phyloP scores from a whole-genome alignment of 1,140 invertebrate species.

The Orius laevigatus region DNA sequence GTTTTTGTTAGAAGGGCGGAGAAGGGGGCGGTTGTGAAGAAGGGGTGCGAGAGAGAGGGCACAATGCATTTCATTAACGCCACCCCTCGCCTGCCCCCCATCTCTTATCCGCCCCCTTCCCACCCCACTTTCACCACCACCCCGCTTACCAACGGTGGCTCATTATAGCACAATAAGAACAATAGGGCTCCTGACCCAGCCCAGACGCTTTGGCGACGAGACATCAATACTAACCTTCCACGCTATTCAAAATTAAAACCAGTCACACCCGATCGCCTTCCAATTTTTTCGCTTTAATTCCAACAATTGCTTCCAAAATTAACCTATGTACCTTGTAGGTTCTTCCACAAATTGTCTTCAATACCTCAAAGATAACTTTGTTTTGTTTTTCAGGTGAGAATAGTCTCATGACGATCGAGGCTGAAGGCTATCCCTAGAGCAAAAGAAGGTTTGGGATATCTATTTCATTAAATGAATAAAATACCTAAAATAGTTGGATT shows the following conservation, averaged over 20 bases:
- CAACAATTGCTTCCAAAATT: neutral
- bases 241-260: neutral
- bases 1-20: slow-evolving; percentile 8
- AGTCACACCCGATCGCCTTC: neutral
- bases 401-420: too few species aligned
- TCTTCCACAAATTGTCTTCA: too few species aligned
- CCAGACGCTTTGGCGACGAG: slow-evolving; percentile 9
- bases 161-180: slow-evolving; percentile 12
- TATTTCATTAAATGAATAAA: too few species aligned
- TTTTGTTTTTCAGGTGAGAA: too few species aligned
- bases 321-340: too few species aligned
- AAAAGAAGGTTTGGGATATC: too few species aligned
- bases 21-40: neutral
- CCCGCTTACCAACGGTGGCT: neutral
- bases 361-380: too few species aligned
- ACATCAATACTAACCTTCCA: slow-evolving; percentile 10
- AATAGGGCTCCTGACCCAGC: slow-evolving; percentile 3
- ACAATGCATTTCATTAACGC: slow-evolving; percentile 12
- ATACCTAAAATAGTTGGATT: too few species aligned
- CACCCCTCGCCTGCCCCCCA: too few species aligned
- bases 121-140: too few species aligned
- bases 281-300: neutral
- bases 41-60: neutral
- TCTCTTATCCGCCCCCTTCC: too few species aligned
- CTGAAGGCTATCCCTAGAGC: too few species aligned